Percentiles rank a stretch among this genome's conserved stretches.
phyloP scores from a whole-genome alignment of 1,140 invertebrate species.

The Drosophila repleta region DNA sequence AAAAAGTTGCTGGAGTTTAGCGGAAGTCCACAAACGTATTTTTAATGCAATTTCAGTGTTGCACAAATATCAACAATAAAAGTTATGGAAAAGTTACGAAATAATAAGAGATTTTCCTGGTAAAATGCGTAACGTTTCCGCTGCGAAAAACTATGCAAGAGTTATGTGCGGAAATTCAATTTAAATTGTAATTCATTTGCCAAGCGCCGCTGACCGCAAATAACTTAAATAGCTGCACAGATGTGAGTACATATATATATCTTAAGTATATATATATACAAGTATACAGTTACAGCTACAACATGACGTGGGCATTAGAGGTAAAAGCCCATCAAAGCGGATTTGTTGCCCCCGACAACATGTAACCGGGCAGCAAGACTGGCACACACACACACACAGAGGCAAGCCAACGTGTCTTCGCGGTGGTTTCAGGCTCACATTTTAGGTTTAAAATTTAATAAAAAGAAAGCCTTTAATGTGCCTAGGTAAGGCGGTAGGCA shows the following conservation, averaged over 20 bases:
- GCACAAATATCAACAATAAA: too few relatives aligned
- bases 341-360: constrained; percentile 68
- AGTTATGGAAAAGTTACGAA: too few relatives aligned
- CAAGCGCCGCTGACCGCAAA: constrained; percentile 3
- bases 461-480: constrained; percentile 58
- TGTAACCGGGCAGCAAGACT: constrained; percentile 2
- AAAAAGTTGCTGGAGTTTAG: too few relatives aligned
- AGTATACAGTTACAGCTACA: constrained; percentile 10
- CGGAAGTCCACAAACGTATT: too few relatives aligned
- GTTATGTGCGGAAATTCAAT: too few relatives aligned
- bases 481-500: constrained; percentile 18
- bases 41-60: too few relatives aligned
- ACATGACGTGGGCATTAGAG: constrained; percentile 22
- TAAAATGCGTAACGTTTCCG: too few relatives aligned
- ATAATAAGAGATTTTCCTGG: too few relatives aligned
- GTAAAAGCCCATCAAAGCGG: constrained; percentile 69
- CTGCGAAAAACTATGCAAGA: too few relatives aligned
- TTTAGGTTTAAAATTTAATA: constrained; percentile 71
- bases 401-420: too few relatives aligned
- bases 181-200: neutral
- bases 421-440: constrained; percentile 17
- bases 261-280: neutral
- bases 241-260: neutral
- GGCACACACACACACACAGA: too few relatives aligned
- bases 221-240: constrained; percentile 21